Base-by-base conservation (phyloP, 2,888 invertebrate species). In the Apodemia mormo region DNA sequence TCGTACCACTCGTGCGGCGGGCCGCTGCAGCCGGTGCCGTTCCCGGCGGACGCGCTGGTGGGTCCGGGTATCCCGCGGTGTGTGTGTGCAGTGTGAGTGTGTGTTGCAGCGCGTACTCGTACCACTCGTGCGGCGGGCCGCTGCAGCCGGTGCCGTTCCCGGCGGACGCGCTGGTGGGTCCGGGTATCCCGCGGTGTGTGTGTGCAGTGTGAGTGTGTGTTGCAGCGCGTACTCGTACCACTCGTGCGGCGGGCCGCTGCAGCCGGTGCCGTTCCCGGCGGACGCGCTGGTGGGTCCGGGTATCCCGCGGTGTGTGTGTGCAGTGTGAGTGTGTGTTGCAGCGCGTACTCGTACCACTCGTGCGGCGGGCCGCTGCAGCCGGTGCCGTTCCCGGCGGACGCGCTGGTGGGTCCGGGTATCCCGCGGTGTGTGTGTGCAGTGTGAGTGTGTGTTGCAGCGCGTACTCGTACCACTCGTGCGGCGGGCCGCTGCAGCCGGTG, bases 151-250 rank as follows among this genome's bases (percentile, higher is more conserved):
- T 98, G 76, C 98, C 97, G 74, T 99, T 99, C 92, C 99, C 99
- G 66, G 96, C 97, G 54, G 99, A 99, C 92, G 98, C 99, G 69
- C 94, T 98, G 70, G 95, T 96, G 71, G 98, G 97, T 14, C 96
- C 98, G n/a, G 99, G 98, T 43, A 97, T 99, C 77, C 99, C 99
- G 12, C 94, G 98, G n/a, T n/a, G n/a, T n/a, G n/a, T n/a, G n/a
- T n/a, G n/a, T n/a, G n/a, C n/a, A n/a, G n/a, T n/a, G n/a, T n/a
- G n/a, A n/a, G n/a, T 22, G 22, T 22, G 22, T 22, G 22, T 22
- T 22, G 22, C 22, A 22, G 22, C 22, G 22, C 22, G 0, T 22
- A 22, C 22, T 22, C 22, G 22, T 22, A 22, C 22, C 22, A 22
- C 22, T 22, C 22, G 22, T 22, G 22, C 22, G 22, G 22, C 22